phyloP scores from a whole-genome alignment of 2,797 vertebrate species.

The Vultur gryphus region DNA sequence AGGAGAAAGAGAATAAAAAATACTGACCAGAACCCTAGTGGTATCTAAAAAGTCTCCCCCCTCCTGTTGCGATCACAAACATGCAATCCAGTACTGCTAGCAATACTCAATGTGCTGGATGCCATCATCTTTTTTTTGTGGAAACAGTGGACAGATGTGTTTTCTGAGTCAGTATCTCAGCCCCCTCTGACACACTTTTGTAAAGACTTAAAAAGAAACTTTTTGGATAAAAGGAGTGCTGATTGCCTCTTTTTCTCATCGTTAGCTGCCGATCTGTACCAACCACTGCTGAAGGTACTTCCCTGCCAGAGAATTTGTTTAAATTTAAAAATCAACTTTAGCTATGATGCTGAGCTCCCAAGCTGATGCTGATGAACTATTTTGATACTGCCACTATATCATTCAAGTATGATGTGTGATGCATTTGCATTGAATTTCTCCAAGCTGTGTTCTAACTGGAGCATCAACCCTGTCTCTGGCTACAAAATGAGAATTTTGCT shows the following conservation, averaged over 20 bases:
- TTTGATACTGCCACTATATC: background rate
- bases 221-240: background rate
- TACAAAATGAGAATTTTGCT: background rate
- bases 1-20: background rate
- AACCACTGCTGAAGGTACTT: background rate
- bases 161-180: background rate
- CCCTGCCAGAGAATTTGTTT: background rate
- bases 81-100: background rate
- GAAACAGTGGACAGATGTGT: background rate
- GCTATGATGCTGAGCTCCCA: background rate
- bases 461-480: background rate
- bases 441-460: background rate
- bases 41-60: accelerated
- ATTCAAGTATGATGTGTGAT: background rate
- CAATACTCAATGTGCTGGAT: background rate
- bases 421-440: background rate
- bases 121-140: background rate
- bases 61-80: background rate
- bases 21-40: background rate
- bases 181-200: background rate
- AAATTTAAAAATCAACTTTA: background rate
- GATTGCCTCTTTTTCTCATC: background rate
- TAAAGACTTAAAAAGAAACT: background rate
- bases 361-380: background rate
- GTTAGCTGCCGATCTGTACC: background rate